Evolutionary conservation across 2,888 invertebrate genomes (phyloP), one percentile per base, ranked within the genome.

Genomic region (Liodrosophila aerea): DNA sequence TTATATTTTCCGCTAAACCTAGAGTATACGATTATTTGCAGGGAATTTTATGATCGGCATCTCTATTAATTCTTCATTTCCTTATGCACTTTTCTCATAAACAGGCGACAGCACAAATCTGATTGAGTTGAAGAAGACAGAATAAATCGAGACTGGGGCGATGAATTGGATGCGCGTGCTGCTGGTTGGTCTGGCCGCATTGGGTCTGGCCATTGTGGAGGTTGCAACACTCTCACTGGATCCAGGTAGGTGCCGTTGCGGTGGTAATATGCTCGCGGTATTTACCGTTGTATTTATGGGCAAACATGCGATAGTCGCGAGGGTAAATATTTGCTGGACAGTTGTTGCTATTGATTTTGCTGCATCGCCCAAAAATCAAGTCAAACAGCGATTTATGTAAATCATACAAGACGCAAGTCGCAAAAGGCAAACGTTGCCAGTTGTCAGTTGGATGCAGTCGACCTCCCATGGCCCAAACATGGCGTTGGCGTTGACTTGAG

Each of bases 141-240:
- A 15, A 53, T 57, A 44, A 9, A 16, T 2, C 9, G 51, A 13
- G 11, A 27, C 39, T 11, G 18, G 12, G 52, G 59, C 76, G 71
- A 89, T 89, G 89, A 87, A 85, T 87, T 85, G 85, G 80, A 58
- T 85, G 67, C 85, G 76, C 70, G 73, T 87, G 68, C 64, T 88
- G 64, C 64, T 81, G 43, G 64, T 81, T 65, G 84, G 67, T 33
- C 49, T 82, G 69, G 78, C 73, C 70, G 60, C 76, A 63, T 56
- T 78, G 72, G 80, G 70, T 65, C 70, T 86, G 82, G 76, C 78
- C 63, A 51, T 88, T 68, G 86, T 75, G 72, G 81, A 87, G 77
- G 87, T 87, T 76, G 76, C 86, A 72, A 84, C 88, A 73, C 80
- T 90, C 73, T 90, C 90, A 65, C 82, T 90, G 61, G 90, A 90